phyloP scores from a whole-genome alignment of 2,113 vertebrate genomes.

The human region GRCh38 chr4:26053001-26053500 shows the following conservation, averaged over 20 bases:
- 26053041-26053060: conserved; percentile 58
- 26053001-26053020: conserved; percentile 31
- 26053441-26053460: conserved; percentile 38
- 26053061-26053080: conserved; percentile 61
- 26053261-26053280: background rate
- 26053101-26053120: background rate
- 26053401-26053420: background rate
- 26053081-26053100: conserved; percentile 52
- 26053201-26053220: background rate
- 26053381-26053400: conserved; percentile 8
- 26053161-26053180: background rate
- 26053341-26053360: background rate
- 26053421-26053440: conserved; percentile 19
- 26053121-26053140: conserved; percentile 66
- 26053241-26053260: background rate
- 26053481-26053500: background rate
- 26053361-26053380: conserved; percentile 8
- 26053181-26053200: background rate
- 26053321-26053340: background rate
- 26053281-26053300: background rate
- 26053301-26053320: conserved; percentile 40
- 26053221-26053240: background rate
- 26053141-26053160: background rate
- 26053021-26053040: conserved; percentile 37
- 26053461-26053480: background rate